These are phyloP conservation scores for Eulemur macaco DNA, from an alignment of 2,113 vertebrate species.

Conservation along the genomic window DNA sequence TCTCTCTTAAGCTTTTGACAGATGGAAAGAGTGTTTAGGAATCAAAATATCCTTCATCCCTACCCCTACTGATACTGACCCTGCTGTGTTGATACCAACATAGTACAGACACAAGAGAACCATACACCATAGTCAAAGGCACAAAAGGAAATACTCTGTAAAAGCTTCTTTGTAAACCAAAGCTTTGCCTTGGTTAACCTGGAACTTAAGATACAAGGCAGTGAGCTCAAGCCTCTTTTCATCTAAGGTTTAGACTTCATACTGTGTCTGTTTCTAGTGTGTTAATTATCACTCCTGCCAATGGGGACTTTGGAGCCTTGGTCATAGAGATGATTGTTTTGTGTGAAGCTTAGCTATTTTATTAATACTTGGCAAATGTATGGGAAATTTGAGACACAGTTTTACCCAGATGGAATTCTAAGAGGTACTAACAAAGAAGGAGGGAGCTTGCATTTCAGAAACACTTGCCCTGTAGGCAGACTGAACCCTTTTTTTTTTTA, in stretches of 20 bases:
- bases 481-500: neutral
- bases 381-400: neutral
- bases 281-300: neutral
- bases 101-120: neutral
- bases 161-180: too few relatives aligned
- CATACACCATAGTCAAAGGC: rapidly evolving
- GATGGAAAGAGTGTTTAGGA: neutral
- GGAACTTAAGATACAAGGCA: neutral
- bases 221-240: neutral
- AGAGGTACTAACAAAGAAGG: neutral
- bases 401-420: neutral
- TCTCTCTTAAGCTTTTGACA: neutral
- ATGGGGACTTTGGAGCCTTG: neutral
- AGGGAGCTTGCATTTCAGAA: neutral
- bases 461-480: neutral
- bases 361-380: neutral
- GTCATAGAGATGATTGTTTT: neutral
- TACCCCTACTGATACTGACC: neutral
- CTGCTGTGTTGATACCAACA: neutral
- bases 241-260: neutral
- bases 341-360: neutral
- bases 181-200: neutral
- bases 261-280: neutral
- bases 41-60: neutral
- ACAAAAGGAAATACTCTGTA: neutral